A percentile compares a stretch with the other conserved stretches of the same genome.
Evolutionary conservation across 2,888 invertebrate genomes (phyloP).

Genomic region (Agriopis leucophaearia): DNA sequence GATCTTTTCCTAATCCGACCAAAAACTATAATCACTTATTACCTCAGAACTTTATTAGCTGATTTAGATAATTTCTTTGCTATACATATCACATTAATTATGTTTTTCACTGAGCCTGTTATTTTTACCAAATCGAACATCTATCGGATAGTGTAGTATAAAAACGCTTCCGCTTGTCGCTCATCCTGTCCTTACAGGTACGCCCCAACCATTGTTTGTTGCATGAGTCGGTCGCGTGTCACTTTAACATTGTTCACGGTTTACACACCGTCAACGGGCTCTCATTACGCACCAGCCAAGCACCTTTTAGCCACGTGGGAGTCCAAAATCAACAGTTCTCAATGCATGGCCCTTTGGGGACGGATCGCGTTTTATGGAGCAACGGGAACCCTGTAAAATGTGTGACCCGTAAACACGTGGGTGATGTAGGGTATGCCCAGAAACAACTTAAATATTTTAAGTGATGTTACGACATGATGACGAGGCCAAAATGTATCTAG

Average conservation of each 20-base stretch:
- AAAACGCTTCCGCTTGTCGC: slow-evolving; percentile 15
- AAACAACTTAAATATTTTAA: slow-evolving; percentile 25
- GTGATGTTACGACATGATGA: slow-evolving; percentile 7
- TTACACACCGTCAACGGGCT: slow-evolving; percentile 31
- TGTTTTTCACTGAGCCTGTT: no score
- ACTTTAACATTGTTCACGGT: slow-evolving; percentile 29
- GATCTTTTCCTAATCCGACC: no score
- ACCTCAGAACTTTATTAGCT: no score
- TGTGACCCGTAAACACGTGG: slow-evolving; percentile 22
- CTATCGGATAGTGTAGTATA: no score
- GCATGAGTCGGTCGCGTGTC: slow-evolving; percentile 27
- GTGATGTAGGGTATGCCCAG: slow-evolving; percentile 3
- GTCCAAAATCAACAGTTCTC: slow-evolving; percentile 47
- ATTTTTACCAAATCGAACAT: no score
- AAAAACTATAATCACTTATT: no score
- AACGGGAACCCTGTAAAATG: slow-evolving; percentile 23
- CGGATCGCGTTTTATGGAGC: slow-evolving; percentile 27
- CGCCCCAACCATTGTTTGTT: slow-evolving; percentile 10
- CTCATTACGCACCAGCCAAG: slow-evolving; percentile 32
- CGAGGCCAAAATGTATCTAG: slow-evolving; percentile 1
- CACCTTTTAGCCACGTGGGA: slow-evolving; percentile 38
- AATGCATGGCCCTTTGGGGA: slow-evolving; percentile 35
- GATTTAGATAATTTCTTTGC: no score
- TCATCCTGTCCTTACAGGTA: neutral
- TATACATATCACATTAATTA: no score